Percentiles rank a stretch among this genome's conserved stretches.
phyloP scores from a whole-genome alignment of 2,113 vertebrate genomes.

The Myiozetetes cayanensis region DNA sequence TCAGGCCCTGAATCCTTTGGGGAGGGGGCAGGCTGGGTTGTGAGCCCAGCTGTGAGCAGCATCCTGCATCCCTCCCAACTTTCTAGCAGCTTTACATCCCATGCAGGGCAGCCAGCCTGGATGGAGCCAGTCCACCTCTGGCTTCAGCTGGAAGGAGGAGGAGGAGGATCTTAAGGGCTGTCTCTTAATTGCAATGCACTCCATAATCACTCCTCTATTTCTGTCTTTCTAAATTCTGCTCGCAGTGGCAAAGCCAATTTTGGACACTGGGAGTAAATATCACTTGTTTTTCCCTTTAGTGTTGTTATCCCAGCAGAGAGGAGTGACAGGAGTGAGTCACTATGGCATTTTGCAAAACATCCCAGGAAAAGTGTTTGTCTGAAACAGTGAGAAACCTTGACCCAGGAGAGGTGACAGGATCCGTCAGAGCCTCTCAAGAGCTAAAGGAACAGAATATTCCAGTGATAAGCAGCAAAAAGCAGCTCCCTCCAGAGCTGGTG shows the following conservation, averaged over 20 bases:
- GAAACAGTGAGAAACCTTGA: not conserved
- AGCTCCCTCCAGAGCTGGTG: not conserved
- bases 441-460: not conserved
- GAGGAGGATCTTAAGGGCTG: not conserved
- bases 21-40: not conserved
- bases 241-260: not conserved
- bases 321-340: constrained; percentile 24
- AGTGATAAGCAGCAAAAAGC: not conserved
- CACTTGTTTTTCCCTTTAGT: not conserved
- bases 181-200: not conserved
- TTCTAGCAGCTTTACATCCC: not conserved
- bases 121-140: not conserved
- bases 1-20: not conserved
- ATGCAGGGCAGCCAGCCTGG: not conserved
- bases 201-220: constrained; percentile 8
- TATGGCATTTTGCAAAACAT: not conserved
- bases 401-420: not conserved
- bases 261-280: not conserved
- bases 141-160: not conserved
- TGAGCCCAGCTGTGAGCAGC: not conserved
- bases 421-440: not conserved
- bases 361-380: not conserved
- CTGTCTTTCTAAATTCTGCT: not conserved
- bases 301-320: not conserved
- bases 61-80: not conserved